These are phyloP conservation scores for Hydrotaea diabolus DNA, from an alignment of 2,888 invertebrate genomes.

Conservation along the genomic window DNA sequence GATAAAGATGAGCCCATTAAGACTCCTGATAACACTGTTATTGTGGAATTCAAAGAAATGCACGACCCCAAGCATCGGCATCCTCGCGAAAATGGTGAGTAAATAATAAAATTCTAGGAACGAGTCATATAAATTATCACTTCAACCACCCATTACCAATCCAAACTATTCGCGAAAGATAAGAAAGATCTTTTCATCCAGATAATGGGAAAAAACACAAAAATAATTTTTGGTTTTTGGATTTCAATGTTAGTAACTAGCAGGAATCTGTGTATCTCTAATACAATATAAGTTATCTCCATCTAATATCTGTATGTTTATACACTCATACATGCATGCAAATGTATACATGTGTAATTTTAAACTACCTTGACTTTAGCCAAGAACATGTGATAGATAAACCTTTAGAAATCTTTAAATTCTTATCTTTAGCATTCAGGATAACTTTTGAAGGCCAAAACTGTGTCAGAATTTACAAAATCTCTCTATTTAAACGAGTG, in stretches of 20 bases:
- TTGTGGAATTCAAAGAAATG: constrained; percentile 77
- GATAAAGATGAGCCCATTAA: not conserved
- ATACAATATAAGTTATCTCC: not conserved
- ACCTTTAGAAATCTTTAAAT: not conserved
- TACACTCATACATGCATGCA: too few species aligned
- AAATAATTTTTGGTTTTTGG: not conserved
- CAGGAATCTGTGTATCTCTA: not conserved
- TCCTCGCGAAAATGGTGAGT: constrained; percentile 78
- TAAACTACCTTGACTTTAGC: constrained; percentile 55
- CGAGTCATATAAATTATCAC: constrained; percentile 16
- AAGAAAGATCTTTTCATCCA: not conserved
- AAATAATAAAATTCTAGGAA: constrained; percentile 7
- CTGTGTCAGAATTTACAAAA: too few species aligned
- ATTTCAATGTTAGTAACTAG: not conserved
- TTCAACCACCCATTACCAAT: not conserved
- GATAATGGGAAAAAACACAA: not conserved
- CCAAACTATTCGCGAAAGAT: not conserved
- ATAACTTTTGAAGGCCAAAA: constrained; percentile 27
- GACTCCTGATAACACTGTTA: constrained; percentile 49
- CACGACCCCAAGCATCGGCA: constrained; percentile 80
- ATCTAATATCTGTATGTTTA: not conserved
- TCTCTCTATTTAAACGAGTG: not conserved
- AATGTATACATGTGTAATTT: constrained; percentile 5
- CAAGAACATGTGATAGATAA: not conserved
- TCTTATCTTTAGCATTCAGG: constrained; percentile 38